Conservation (phyloP, 2,888 invertebrate species). For the Agrilus biguttatus region DNA sequence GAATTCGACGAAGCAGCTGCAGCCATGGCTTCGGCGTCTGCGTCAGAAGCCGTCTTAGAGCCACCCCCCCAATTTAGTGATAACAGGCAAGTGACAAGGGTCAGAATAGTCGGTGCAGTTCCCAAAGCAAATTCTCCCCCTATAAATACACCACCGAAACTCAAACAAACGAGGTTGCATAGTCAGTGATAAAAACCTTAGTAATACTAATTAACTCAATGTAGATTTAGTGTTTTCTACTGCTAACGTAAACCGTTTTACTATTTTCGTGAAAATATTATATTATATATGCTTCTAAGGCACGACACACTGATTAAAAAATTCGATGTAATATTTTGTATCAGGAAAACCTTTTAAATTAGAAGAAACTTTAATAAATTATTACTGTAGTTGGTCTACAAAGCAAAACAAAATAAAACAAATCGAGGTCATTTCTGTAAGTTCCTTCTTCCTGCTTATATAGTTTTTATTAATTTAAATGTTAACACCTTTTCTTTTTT, state of each 20-base stretch:
- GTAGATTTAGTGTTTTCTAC: conserved; percentile 5
- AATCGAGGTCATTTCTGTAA: no score
- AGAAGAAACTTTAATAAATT: no score
- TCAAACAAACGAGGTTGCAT: conserved; percentile 28
- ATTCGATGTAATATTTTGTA: not conserved
- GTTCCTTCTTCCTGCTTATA: no score
- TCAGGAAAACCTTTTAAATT: not conserved
- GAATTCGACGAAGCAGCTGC: conserved; percentile 37
- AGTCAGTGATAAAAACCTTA: conserved; percentile 24
- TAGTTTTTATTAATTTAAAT: no score
- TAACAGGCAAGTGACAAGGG: conserved; percentile 44
- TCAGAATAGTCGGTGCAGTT: conserved; percentile 70
- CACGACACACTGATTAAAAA: not conserved
- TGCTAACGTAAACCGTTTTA: conserved; percentile 1
- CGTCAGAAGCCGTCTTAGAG: conserved; percentile 44
- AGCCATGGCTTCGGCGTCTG: conserved; percentile 18
- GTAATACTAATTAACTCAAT: conserved; percentile 10
- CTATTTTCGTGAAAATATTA: not conserved
- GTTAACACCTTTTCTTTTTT: no score
- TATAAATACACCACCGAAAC: conserved; percentile 17
- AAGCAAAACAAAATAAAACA: no score
- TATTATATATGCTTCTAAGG: not conserved
- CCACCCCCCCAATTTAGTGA: conserved; percentile 89
- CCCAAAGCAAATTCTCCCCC: conserved; percentile 43
- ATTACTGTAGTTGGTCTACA: no score